A percentile compares a stretch with the other conserved stretches of the same genome.
Evolutionary conservation across 2,113 vertebrate genomes (phyloP).

Genomic region (Calcarius ornatus): DNA sequence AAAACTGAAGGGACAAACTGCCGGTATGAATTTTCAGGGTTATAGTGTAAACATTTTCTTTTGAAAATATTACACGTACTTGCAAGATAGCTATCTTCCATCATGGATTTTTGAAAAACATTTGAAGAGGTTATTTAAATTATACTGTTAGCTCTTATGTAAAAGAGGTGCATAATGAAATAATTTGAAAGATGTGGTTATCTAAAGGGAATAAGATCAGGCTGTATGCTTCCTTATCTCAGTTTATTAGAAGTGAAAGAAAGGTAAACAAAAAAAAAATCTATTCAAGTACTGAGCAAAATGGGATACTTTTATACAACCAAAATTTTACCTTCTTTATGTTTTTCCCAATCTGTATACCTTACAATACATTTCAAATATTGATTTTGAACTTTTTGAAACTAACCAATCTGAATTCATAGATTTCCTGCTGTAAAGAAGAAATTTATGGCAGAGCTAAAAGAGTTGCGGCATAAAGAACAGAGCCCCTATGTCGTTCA

Average conservation of each 20-base stretch:
- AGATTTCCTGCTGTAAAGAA: constrained; percentile 97
- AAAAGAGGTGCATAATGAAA: neutral
- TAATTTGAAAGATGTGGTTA: neutral
- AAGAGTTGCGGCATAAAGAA: constrained; percentile 94
- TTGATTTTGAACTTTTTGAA: neutral
- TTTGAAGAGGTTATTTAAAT: neutral
- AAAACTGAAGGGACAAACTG: neutral
- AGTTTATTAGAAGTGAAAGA: neutral
- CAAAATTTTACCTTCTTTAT: neutral
- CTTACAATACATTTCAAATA: neutral
- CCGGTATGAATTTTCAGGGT: neutral
- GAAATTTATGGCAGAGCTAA: constrained; percentile 95
- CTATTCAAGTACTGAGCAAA: neutral
- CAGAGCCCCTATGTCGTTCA: constrained; percentile 92
- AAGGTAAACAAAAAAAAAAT: neutral
- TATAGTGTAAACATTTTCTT: neutral
- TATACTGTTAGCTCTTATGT: neutral
- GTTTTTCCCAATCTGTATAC: neutral
- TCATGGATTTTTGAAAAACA: neutral
- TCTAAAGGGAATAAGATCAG: neutral
- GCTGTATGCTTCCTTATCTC: neutral
- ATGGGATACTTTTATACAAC: neutral
- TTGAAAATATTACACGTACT: neutral
- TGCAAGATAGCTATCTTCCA: neutral
- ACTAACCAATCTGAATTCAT: constrained; percentile 19